A percentile compares a stretch with the other conserved stretches of the same genome.
Evolutionary conservation across 2,888 invertebrate genomes (phyloP).

Genomic region (Philereme transversata): DNA sequence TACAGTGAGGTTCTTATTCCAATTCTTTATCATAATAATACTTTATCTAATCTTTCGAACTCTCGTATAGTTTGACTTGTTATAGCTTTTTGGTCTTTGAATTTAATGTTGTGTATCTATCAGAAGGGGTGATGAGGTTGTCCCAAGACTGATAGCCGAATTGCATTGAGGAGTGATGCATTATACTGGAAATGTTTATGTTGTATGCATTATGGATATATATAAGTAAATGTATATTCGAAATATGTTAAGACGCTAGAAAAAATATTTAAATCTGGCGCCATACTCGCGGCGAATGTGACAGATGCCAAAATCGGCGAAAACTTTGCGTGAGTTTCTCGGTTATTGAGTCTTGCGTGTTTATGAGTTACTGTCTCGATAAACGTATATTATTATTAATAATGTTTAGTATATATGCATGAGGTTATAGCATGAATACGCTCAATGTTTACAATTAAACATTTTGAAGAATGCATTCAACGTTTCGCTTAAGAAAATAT

Average conservation of each 20-base stretch:
- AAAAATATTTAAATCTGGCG: slow-evolving; percentile 1
- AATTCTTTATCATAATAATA: slow-evolving; percentile 24
- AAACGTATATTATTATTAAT: slow-evolving; percentile 26
- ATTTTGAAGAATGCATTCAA: too few species aligned
- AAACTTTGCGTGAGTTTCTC: neutral
- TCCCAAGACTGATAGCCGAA: slow-evolving; percentile 42
- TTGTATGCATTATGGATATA: slow-evolving; percentile 16
- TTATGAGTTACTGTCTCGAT: slow-evolving; percentile 18
- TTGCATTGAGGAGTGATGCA: slow-evolving; percentile 30
- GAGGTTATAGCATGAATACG: slow-evolving; percentile 8
- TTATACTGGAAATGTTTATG: slow-evolving; percentile 20
- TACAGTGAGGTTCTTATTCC: slow-evolving; percentile 26
- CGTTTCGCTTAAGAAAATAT: too few species aligned
- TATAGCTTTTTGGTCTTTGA: slow-evolving; percentile 17
- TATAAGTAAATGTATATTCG: slow-evolving; percentile 23
- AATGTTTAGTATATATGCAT: slow-evolving; percentile 8
- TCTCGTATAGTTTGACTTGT: slow-evolving; percentile 21
- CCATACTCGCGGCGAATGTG: slow-evolving; percentile 4
- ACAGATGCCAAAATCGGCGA: neutral
- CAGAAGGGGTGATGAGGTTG: slow-evolving; percentile 39
- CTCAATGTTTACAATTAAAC: slow-evolving; percentile 4
- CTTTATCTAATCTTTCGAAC: slow-evolving; percentile 22
- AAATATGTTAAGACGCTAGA: slow-evolving; percentile 27
- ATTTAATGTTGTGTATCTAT: slow-evolving; percentile 29
- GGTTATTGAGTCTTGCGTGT: slow-evolving; percentile 3